Percentiles rank a stretch among this genome's conserved stretches.
phyloP scores from a whole-genome alignment of 2,888 invertebrate species.

The Chaitophorus viminalis region DNA sequence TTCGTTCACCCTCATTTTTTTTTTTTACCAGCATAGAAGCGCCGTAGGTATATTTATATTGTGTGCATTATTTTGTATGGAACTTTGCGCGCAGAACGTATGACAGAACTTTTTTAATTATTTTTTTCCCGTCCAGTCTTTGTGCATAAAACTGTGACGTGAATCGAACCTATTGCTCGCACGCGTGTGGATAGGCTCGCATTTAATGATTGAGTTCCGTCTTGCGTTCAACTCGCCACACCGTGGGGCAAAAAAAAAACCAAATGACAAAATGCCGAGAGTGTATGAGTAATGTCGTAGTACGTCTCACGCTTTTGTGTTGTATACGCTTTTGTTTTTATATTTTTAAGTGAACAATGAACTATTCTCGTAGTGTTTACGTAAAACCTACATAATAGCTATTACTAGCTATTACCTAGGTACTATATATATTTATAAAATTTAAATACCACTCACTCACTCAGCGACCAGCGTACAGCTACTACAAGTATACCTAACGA shows the following conservation, averaged over 20 bases:
- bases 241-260: neutral
- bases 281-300: no score
- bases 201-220: neutral
- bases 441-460: no score
- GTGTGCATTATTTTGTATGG: neutral
- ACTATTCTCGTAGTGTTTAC: no score
- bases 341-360: no score
- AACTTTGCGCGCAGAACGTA: neutral
- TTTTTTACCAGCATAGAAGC: neutral
- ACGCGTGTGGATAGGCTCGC: neutral
- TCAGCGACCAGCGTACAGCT: no score
- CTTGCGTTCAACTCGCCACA: neutral
- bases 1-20: neutral
- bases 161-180: slow-evolving; percentile 12
- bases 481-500: no score
- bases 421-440: no score
- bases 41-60: neutral
- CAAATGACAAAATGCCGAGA: neutral
- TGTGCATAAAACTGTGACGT: neutral
- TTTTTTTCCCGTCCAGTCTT: slow-evolving; percentile 6
- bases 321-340: no score
- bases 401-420: no score
- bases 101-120: slow-evolving; percentile 31
- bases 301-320: no score
- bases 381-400: no score